Evolutionary conservation across 2,888 invertebrate species (phyloP).

Genomic region (Eupithecia dodoneata): DNA sequence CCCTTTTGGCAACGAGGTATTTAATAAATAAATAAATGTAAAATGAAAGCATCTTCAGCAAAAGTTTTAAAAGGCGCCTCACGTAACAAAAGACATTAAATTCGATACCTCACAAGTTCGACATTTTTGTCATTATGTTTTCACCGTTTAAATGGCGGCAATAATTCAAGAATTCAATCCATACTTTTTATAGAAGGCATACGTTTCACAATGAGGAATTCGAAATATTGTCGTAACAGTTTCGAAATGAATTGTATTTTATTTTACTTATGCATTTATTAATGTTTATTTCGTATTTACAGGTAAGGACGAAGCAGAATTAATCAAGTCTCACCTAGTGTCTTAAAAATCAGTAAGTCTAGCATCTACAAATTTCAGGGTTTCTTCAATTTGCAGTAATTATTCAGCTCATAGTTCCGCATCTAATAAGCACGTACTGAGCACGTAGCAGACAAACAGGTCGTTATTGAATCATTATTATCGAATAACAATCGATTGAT

Average conservation of each 20-base stretch:
- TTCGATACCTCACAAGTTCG: neutral
- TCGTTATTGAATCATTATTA: slow-evolving; percentile 54
- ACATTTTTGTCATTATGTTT: slow-evolving; percentile 6
- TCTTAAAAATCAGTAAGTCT: neutral
- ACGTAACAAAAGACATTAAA: neutral
- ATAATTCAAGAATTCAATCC: slow-evolving; percentile 1
- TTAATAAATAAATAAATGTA: neutral
- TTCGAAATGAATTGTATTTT: neutral
- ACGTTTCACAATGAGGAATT: slow-evolving; percentile 3
- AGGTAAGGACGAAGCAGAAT: neutral
- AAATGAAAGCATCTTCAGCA: neutral
- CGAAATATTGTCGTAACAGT: slow-evolving; percentile 1
- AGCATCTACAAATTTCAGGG: neutral
- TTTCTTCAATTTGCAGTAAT: neutral
- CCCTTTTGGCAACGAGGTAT: neutral
- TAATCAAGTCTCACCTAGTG: neutral
- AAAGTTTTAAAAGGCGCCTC: neutral
- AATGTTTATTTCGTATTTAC: neutral
- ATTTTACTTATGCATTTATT: neutral
- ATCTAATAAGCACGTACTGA: slow-evolving; percentile 24
- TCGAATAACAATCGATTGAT: slow-evolving; percentile 56
- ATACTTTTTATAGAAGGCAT: neutral
- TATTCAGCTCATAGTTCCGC: slow-evolving; percentile 16
- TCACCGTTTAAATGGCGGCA: neutral
- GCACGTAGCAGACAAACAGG: slow-evolving; percentile 29